Evolutionary conservation across 1,140 invertebrate species (phyloP).

Genomic region (Listronotus bonariensis): DNA sequence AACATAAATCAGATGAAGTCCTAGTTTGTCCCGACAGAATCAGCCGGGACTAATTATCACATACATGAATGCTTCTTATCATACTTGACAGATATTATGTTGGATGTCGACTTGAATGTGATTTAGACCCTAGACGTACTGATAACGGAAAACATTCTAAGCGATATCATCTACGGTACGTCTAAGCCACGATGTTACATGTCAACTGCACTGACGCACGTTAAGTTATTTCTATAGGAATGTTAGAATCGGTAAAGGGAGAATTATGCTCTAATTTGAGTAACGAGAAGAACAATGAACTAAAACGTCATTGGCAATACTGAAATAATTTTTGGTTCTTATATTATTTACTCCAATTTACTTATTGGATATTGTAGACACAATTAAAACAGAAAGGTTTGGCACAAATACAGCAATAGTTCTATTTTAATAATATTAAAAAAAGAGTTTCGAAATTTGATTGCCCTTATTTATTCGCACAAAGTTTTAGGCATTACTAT

Average conservation of each 20-base stretch:
- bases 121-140: not conserved
- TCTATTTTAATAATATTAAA: too few relatives aligned
- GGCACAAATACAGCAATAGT: too few relatives aligned
- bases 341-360: too few relatives aligned
- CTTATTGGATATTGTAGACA: too few relatives aligned
- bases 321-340: too few relatives aligned
- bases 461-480: too few relatives aligned
- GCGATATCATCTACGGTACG: not conserved
- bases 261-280: not conserved
- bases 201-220: conserved; percentile 23
- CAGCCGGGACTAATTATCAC: conserved; percentile 54
- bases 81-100: conserved; percentile 55
- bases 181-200: conserved; percentile 20
- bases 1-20: conserved; percentile 11
- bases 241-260: conserved; percentile 7
- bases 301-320: too few relatives aligned
- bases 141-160: conserved; percentile 5
- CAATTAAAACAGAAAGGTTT: too few relatives aligned
- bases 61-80: conserved; percentile 55
- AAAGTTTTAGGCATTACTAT: too few relatives aligned
- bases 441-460: too few relatives aligned
- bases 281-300: too few relatives aligned
- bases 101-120: conserved; percentile 36
- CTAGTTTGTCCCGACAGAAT: conserved; percentile 24
- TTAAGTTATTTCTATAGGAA: conserved; percentile 28